Percentiles rank a stretch among this genome's conserved stretches.
phyloP scores from a whole-genome alignment of 2,888 invertebrate species.

The Phasia obesa region DNA sequence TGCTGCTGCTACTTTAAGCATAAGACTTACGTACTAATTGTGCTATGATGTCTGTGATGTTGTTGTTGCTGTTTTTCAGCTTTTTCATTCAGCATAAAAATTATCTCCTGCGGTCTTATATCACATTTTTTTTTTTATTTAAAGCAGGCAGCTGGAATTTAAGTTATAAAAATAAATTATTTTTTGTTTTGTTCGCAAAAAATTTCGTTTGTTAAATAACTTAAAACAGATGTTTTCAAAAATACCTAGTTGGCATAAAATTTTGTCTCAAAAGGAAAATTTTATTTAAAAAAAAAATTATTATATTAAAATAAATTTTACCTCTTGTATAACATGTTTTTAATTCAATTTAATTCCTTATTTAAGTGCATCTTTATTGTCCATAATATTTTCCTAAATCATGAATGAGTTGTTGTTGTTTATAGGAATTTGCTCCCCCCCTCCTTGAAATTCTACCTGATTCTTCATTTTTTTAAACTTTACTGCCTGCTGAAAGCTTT shows the following conservation, averaged over 20 bases:
- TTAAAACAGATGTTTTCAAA: conserved; percentile 61
- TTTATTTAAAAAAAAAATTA: too few species aligned
- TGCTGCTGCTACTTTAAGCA: conserved; percentile 59
- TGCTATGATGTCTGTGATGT: conserved; percentile 49
- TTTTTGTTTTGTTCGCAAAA: conserved; percentile 34
- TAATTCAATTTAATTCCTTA: conserved; percentile 5
- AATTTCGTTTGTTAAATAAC: conserved; percentile 36
- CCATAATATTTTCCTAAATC: too few species aligned
- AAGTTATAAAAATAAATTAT: conserved; percentile 55
- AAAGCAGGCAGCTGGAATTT: conserved; percentile 63
- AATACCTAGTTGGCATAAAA: conserved; percentile 26
- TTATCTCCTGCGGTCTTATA: conserved; percentile 79
- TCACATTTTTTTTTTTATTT: conserved; percentile 59
- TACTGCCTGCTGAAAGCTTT: neutral
- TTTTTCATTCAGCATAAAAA: conserved; percentile 68
- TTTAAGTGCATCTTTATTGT: too few species aligned
- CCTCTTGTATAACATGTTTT: too few species aligned
- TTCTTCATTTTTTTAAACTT: neutral
- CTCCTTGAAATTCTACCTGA: neutral
- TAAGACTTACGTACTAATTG: conserved; percentile 41
- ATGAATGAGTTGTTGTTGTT: conserved; percentile 15
- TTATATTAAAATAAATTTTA: too few species aligned
- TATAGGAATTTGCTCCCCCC: neutral
- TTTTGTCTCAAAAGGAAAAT: neutral
- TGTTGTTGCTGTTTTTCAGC: conserved; percentile 18